A percentile compares a stretch with the other conserved stretches of the same genome.
Conservation (phyloP, 2,888 invertebrate species). For the Athalia cordata region DNA sequence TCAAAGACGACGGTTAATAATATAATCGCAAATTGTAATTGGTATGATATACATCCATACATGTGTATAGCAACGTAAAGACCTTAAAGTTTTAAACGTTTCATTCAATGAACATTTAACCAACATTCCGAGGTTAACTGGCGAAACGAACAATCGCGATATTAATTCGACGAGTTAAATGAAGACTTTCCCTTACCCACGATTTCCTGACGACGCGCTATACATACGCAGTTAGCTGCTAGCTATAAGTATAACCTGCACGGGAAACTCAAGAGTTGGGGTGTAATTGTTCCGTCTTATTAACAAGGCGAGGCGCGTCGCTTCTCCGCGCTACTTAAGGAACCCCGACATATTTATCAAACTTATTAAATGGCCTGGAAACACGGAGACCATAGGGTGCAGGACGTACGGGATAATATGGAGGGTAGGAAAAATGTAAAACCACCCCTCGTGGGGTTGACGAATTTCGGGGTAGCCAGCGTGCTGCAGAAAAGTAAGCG, state of each 20-base stretch:
- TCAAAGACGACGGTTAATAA: too few species aligned
- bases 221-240: background rate
- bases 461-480: background rate
- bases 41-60: background rate
- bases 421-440: slow-evolving; percentile 7
- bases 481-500: too few species aligned
- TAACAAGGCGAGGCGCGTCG: slow-evolving; percentile 19
- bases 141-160: slow-evolving; percentile 35
- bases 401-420: too few species aligned
- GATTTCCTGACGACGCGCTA: slow-evolving; percentile 27
- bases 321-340: background rate
- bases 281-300: slow-evolving; percentile 44
- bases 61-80: background rate
- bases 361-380: slow-evolving; percentile 39
- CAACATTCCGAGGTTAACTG: slow-evolving; percentile 27
- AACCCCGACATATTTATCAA: slow-evolving; percentile 38
- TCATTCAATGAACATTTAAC: slow-evolving; percentile 29
- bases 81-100: slow-evolving; percentile 21
- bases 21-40: too few species aligned
- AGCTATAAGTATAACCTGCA: background rate
- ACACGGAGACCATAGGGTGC: background rate
- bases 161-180: slow-evolving; percentile 40
- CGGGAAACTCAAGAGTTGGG: slow-evolving; percentile 5
- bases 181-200: slow-evolving; percentile 35
- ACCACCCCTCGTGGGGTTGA: background rate